These are phyloP conservation scores for Tigriopus japonicus DNA, from an alignment of 1,140 invertebrate species.

Conservation along the genomic window DNA sequence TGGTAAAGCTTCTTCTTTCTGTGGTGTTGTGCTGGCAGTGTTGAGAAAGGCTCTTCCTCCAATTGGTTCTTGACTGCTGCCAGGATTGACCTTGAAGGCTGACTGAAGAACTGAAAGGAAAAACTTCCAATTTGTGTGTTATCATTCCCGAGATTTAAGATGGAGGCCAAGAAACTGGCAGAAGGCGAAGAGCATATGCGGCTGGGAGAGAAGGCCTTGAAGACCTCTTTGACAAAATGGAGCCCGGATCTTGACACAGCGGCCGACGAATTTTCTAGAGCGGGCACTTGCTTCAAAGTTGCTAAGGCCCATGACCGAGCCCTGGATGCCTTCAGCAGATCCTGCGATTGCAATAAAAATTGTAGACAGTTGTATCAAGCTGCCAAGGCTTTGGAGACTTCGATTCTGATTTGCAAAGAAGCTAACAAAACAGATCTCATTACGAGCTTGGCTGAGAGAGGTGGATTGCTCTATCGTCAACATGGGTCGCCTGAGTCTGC, in stretches of 20 bases:
- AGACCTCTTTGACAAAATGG: constrained; percentile 3
- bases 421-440: neutral
- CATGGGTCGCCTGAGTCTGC: constrained; percentile 3
- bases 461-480: constrained; percentile 1
- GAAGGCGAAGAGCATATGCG: neutral
- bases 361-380: neutral
- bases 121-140: too few relatives aligned
- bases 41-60: too few relatives aligned
- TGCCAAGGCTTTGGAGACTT: neutral
- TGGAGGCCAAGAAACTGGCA: neutral
- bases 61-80: too few relatives aligned
- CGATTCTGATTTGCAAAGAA: neutral
- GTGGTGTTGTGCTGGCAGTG: too few relatives aligned
- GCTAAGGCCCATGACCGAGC: neutral
- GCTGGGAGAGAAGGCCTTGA: neutral
- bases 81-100: too few relatives aligned
- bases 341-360: neutral
- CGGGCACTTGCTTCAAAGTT: constrained; percentile 4
- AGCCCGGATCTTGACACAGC: constrained; percentile 5
- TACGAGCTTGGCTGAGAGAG: neutral
- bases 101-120: too few relatives aligned
- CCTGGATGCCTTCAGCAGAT: neutral
- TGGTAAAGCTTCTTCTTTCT: too few relatives aligned
- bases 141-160: neutral
- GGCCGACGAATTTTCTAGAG: neutral